Base-by-base conservation (phyloP, 2,888 invertebrate species). In the Emmelina monodactyla region DNA sequence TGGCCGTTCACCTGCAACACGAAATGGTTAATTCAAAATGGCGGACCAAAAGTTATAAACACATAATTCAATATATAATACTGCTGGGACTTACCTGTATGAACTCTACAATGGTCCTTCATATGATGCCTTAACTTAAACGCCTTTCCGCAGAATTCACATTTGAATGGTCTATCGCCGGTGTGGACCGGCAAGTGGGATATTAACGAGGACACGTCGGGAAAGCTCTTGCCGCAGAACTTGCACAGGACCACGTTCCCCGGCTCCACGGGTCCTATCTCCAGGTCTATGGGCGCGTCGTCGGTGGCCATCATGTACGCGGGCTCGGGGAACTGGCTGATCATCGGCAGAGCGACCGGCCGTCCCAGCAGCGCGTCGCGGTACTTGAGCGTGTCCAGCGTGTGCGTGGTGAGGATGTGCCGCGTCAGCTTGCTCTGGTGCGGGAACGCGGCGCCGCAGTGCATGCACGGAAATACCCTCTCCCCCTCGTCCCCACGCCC, bases 21-120 rank as follows among this genome's bases (percentile, higher is more conserved):
- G 37, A 41, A n/a, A n/a, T n/a, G n/a, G n/a, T n/a, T n/a, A 19
- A 19, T 19, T 6, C 19, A 19, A 6, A 6, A 19, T 19, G 5
- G 19, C 9, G 19, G 9, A 9, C 5, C 19, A 19, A 19, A 19
- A 6, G 19, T 6, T 6, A 6, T 9, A 19, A 19, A 9, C 19
- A 6, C 6, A 9, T 19, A 19, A n/a, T 19, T 19, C 9, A 19
- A 5, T 6, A 19, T 19, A 19, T 6, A 19, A 19, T 6, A 6
- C 5, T 5, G 9, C 9, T 19, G 19, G 19, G 5, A 49, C 83
- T 82, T 71, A 85, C 85, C 94, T 51, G 93, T 94, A 69, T 94
- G 94, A 44, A 94, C 93, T 59, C 93, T 87, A 81, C 92, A 93
- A 68, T 94, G 94, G 82, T 94, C 93, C 79, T 94, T 94, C 93